Conservation (phyloP, 2,888 invertebrate genomes). For the Athalia circularis region DNA sequence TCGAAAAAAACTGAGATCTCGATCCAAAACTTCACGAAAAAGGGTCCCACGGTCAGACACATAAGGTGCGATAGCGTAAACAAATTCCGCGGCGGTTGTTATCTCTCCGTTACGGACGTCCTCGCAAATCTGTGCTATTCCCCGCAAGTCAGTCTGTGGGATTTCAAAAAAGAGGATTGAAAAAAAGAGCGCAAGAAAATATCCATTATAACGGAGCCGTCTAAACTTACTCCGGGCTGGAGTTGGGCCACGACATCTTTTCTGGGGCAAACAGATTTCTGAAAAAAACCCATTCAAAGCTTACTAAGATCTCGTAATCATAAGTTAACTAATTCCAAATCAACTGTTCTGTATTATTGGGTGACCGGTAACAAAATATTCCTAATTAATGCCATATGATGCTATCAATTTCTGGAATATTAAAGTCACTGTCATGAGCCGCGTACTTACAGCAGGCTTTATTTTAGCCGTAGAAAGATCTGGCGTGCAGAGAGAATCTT, state of each 20-base stretch:
- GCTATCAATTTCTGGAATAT: too few relatives aligned
- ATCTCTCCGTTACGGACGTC: slow-evolving; percentile 53
- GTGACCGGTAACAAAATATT: too few relatives aligned
- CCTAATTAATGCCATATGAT: too few relatives aligned
- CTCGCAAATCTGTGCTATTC: slow-evolving; percentile 52
- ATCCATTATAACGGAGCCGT: not conserved
- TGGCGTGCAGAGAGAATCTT: slow-evolving; percentile 15
- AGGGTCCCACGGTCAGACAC: slow-evolving; percentile 50
- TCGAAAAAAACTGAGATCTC: slow-evolving; percentile 55
- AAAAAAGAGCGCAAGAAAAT: not conserved
- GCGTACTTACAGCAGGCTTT: slow-evolving; percentile 5
- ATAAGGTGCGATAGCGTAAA: slow-evolving; percentile 51
- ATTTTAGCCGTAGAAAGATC: not conserved
- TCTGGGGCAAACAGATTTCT: slow-evolving; percentile 52
- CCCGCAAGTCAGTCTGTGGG: slow-evolving; percentile 51
- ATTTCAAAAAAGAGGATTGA: not conserved
- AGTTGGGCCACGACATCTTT: slow-evolving; percentile 52
- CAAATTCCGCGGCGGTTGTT: slow-evolving; percentile 55
- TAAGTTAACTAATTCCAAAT: not conserved
- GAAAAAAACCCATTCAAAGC: slow-evolving; percentile 1
- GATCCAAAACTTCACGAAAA: slow-evolving; percentile 55
- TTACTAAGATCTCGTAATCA: not conserved
- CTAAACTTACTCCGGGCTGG: slow-evolving; percentile 49
- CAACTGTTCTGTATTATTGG: not conserved
- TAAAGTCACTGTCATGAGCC: too few relatives aligned